These are phyloP conservation scores for Rhamphomyia laevipes DNA, from an alignment of 2,888 invertebrate genomes.

Conservation along the genomic window DNA sequence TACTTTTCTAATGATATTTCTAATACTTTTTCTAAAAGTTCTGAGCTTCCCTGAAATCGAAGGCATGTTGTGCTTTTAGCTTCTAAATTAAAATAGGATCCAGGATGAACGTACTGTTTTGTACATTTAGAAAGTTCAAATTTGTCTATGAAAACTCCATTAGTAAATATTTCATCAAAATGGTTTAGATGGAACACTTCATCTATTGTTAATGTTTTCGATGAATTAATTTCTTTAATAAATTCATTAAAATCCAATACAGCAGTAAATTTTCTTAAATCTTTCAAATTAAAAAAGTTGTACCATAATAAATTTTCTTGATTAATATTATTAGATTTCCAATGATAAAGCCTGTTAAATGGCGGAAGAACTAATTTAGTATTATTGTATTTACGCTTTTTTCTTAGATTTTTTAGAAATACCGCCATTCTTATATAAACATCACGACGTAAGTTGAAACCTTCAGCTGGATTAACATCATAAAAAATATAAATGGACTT, in stretches of 20 bases:
- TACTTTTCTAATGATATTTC: constrained; percentile 31
- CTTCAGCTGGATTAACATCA: constrained; percentile 90
- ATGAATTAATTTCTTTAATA: constrained; percentile 45
- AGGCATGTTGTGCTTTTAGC: constrained; percentile 55
- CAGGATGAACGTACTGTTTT: constrained; percentile 20
- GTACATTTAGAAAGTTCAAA: constrained; percentile 51
- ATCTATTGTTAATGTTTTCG: constrained; percentile 47
- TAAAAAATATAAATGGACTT: constrained; percentile 60
- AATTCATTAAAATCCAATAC: constrained; percentile 80
- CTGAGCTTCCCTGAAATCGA: constrained; percentile 68
- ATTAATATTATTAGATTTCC: constrained; percentile 51
- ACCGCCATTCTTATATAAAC: constrained; percentile 90
- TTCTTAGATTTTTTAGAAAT: constrained; percentile 57
- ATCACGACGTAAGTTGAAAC: constrained; percentile 92
- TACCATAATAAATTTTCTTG: constrained; percentile 65
- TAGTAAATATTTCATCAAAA: constrained; percentile 73
- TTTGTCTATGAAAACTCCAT: constrained; percentile 71
- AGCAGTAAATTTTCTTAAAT: constrained; percentile 58
- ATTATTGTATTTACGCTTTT: constrained; percentile 38
- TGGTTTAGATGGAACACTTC: constrained; percentile 71
- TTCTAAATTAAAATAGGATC: constrained; percentile 54
- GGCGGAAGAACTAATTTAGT: constrained; percentile 77
- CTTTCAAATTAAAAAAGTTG: constrained; percentile 70
- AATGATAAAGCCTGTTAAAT: constrained; percentile 84
- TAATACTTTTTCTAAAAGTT: constrained; percentile 46